Base-by-base conservation (phyloP, 1,140 invertebrate genomes). In the Nymphalis io region DNA sequence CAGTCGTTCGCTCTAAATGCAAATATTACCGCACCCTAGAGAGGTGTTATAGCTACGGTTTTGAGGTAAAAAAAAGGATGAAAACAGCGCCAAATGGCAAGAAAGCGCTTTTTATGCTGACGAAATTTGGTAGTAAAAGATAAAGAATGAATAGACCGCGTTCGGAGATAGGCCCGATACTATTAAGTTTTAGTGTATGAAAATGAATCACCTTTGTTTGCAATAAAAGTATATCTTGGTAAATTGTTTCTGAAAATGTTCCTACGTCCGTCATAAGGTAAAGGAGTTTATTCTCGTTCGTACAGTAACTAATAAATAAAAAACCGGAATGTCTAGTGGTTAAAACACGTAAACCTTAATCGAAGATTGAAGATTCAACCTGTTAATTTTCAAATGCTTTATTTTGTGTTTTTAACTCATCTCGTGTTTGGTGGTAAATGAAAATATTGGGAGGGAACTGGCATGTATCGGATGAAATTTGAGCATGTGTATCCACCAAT, bases 1-100 rank as follows among this genome's bases (percentile, higher is more conserved):
- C 85, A 87, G 84, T 86, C 82, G 84, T 87, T 88, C 87, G 84
- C 78, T 89, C 85, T 89, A 89, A 89, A 89, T 89, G 87, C 87
- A 89, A 89, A 89, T 89, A 89, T 87, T 80, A 89, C 84, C 81
- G 87, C 78, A 79, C 87, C 85, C 87, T 23, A 70, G 85, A 87
- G 87, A 86, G 83, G 87, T 89, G 85, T 89, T 88, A 89, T 85
- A 80, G 85, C 84, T 75, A 81, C 79, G 81, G 83, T 85, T 87
- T 85, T 85, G 84, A 88, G 84, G 83, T 83, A 86, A 85, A 87
- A 33, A n/a, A 87, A 84, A 84, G 86, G 81, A 88, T 81, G 85
- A 86, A 87, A 88, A 85, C 80, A 84, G 74, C 80, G 82, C 84
- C 84, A 86, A 89, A 88, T 88, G 82, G 82, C 80, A 81, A 84